Evolutionary conservation across 2,797 vertebrate genomes (phyloP).

Genomic region (Xenentodon cancila): DNA sequence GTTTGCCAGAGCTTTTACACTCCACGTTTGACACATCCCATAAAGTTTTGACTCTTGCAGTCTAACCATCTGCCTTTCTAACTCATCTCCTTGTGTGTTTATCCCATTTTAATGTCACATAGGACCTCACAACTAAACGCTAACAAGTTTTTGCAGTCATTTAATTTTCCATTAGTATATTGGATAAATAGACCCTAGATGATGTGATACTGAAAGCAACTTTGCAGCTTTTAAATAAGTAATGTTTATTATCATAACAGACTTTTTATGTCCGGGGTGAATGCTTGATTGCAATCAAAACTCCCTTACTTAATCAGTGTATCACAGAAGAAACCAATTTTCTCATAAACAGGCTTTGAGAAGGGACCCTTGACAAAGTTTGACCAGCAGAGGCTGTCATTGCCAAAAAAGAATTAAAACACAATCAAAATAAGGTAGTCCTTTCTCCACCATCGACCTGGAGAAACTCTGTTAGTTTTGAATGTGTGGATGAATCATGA

Average conservation of each 20-base stretch:
- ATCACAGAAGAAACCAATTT: conserved; percentile 43
- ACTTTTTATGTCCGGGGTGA: conserved; percentile 38
- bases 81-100: conserved; percentile 20
- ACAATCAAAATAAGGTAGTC: conserved; percentile 21
- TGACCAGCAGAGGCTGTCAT: conserved; percentile 8
- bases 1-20: conserved; percentile 25
- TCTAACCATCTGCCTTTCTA: conserved; percentile 17
- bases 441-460: not conserved
- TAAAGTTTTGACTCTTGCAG: conserved; percentile 17
- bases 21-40: conserved; percentile 21
- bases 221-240: conserved; percentile 37
- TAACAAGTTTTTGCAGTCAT: conserved; percentile 33
- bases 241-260: conserved; percentile 27
- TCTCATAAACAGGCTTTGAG: conserved; percentile 26
- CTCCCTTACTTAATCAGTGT: conserved; percentile 46
- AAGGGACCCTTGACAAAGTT: conserved; percentile 16
- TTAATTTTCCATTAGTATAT: conserved; percentile 41
- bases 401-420: conserved; percentile 25
- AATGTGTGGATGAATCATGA: not conserved
- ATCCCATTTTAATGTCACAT: conserved; percentile 22
- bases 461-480: too few species aligned
- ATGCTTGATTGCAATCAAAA: conserved; percentile 55
- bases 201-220: conserved; percentile 13
- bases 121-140: conserved; percentile 34
- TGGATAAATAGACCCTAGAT: conserved; percentile 39